Base-by-base conservation (phyloP, 2,888 invertebrate genomes). In the Zeuzera pyrina region DNA sequence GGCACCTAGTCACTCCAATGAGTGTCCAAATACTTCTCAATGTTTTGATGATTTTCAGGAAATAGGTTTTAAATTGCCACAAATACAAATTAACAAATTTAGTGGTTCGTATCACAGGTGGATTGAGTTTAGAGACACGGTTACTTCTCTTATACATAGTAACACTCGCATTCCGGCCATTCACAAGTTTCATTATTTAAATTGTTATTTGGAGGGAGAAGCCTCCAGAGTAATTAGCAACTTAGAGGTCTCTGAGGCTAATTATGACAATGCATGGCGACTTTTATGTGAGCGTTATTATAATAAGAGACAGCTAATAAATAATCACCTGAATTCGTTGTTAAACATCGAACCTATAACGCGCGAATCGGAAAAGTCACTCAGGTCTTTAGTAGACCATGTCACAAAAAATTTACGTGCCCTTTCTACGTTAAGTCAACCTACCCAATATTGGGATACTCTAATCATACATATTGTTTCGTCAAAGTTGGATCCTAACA, bases 111-210 rank as follows among this genome's bases (percentile, higher is more conserved):
- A 42, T 33, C 43, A 45, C 22, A 39, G 37, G 3, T 49, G 47
- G 46, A 22, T 49, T 2, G 44, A 49, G 15, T 49, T 46, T 28
- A 36, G 43, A 2, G 47, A 49, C 12, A 45, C 43, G 0, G 45
- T 38, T 29, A 21, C 23, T 25, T 36, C n/a, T 21, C 22, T 52
- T 8, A 37, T 48, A 8, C 49, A 52, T 22, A 41, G 42, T 2
- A 51, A 49, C 24, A n/a, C n/a, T n/a, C n/a, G n/a, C n/a, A n/a
- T n/a, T n/a, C 12, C 38, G 3, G 11, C 34, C 1, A 42, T 49
- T 4, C 39, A 47, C 12, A 43, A 45, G 15, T 47, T 42, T 28
- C 36, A 47, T 23, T 45, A 43, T 33, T 24, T 47, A 3, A 30
- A 28, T n/a, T 42, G 42, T 1, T 44, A 44, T 27, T 31, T 45